Evolutionary conservation across 2,113 vertebrate species (phyloP).

Genomic region (Mormyrus iriodes): DNA sequence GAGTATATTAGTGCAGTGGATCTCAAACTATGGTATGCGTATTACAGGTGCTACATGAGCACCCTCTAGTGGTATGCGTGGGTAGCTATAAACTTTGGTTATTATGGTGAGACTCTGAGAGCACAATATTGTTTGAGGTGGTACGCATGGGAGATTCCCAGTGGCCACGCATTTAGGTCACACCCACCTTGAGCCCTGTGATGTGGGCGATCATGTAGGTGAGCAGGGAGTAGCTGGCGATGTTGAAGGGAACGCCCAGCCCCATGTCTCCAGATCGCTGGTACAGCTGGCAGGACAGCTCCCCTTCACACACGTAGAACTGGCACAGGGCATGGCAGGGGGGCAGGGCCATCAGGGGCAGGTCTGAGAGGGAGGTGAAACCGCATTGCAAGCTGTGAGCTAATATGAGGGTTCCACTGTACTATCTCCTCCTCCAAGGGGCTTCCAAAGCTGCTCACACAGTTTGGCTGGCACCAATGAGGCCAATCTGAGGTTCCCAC

Average conservation of each 20-base stretch:
- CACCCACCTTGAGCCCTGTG: slow-evolving; percentile 78
- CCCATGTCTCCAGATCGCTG: slow-evolving; percentile 95
- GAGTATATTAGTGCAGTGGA: not conserved
- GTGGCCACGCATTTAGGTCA: not conserved
- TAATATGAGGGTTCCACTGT: not conserved
- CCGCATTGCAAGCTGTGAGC: not conserved
- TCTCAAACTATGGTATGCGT: not conserved
- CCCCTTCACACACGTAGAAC: slow-evolving; percentile 83
- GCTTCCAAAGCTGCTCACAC: not conserved
- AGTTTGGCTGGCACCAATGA: no score
- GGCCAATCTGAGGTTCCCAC: no score
- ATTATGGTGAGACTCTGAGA: not conserved
- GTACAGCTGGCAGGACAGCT: slow-evolving; percentile 93
- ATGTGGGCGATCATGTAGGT: slow-evolving; percentile 96
- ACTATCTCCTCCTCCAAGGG: not conserved
- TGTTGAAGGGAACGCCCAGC: slow-evolving; percentile 93
- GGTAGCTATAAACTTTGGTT: not conserved
- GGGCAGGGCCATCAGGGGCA: slow-evolving; percentile 86
- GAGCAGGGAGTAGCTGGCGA: slow-evolving; percentile 91
- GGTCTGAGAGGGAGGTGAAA: slow-evolving; percentile 58
- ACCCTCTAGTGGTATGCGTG: not conserved
- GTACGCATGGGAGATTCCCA: not conserved
- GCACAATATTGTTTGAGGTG: not conserved
- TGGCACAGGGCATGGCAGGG: slow-evolving; percentile 93
- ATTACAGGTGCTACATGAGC: not conserved